These are phyloP conservation scores for Chrysolina oricalcia DNA, from an alignment of 2,888 invertebrate genomes.

Conservation along the genomic window DNA sequence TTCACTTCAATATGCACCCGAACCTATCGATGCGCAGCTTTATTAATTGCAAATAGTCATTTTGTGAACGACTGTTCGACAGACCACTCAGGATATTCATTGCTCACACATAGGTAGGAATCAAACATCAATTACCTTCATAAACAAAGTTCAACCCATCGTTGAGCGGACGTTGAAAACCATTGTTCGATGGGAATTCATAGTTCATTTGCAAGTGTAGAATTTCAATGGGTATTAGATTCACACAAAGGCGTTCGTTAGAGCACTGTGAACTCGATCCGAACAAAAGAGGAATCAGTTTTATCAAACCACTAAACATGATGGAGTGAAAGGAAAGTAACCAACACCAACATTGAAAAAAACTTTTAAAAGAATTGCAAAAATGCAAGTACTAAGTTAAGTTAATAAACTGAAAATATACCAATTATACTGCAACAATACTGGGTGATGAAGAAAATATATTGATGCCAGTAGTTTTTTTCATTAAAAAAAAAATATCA, in stretches of 20 bases:
- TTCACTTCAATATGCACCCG: background rate
- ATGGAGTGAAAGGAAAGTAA: no score
- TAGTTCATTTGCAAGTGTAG: constrained; percentile 3
- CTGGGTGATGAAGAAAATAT: no score
- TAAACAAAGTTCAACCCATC: constrained; percentile 15
- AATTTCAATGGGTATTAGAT: background rate
- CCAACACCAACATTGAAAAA: no score
- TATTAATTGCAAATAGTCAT: constrained; percentile 18
- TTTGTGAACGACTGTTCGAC: background rate
- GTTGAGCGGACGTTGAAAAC: constrained; percentile 4
- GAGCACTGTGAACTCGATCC: background rate
- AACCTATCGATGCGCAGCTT: background rate
- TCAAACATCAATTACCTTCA: constrained; percentile 8
- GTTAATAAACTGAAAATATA: no score
- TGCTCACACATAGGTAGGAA: background rate
- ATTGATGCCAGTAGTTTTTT: no score
- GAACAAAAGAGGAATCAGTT: no score
- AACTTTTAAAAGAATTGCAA: no score
- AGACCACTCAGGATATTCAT: constrained; percentile 17
- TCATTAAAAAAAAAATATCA: no score
- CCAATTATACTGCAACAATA: no score
- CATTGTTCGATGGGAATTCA: background rate
- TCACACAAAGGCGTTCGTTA: background rate
- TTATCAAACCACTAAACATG: no score
- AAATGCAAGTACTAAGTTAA: no score